Conservation (phyloP, 2,888 invertebrate species). For the Eristalis tenax region DNA sequence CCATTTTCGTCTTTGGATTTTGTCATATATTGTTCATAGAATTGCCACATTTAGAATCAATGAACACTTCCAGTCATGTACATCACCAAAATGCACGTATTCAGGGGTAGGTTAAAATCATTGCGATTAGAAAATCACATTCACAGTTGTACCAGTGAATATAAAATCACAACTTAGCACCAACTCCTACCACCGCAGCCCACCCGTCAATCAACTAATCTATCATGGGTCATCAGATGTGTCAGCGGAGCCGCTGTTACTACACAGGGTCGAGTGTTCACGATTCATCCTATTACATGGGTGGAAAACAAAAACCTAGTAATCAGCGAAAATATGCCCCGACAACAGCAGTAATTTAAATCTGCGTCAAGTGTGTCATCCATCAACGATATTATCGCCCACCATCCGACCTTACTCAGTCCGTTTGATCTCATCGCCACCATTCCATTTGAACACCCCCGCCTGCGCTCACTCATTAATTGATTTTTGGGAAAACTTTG, state of each 20-base stretch:
- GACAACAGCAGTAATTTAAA: not conserved
- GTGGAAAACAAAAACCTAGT: not conserved
- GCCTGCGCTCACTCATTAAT: conserved; percentile 28
- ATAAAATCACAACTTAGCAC: no score
- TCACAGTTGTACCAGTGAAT: no score
- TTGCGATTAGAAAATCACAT: no score
- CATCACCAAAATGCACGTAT: no score
- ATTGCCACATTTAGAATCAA: no score
- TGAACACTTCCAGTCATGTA: no score
- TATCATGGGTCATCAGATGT: not conserved
- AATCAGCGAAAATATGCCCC: not conserved
- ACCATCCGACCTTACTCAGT: not conserved
- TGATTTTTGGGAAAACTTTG: conserved; percentile 53
- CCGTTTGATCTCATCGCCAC: not conserved
- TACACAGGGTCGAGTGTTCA: not conserved
- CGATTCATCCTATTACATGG: not conserved
- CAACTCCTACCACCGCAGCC: no score
- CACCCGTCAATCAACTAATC: no score
- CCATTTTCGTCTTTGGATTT: no score
- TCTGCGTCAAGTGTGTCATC: not conserved
- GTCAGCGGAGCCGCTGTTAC: not conserved
- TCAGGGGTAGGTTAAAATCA: no score
- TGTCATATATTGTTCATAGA: no score
- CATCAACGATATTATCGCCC: not conserved
- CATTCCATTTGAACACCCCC: not conserved